Base-by-base conservation (phyloP, 2,113 vertebrate species). In the Ophthalmolycus amberensis region DNA sequence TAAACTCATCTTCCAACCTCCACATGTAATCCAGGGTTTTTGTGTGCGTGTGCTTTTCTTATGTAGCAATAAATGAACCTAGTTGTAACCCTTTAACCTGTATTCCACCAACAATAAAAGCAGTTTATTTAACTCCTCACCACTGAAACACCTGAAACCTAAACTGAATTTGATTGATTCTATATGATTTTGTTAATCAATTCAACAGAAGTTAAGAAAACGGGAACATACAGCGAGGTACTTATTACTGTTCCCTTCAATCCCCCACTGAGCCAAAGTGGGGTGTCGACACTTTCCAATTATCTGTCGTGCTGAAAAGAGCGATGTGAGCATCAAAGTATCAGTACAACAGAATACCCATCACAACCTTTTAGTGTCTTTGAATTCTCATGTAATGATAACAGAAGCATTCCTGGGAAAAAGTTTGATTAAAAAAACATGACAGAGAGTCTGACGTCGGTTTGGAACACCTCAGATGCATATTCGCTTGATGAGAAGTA, bases 181-280 rank as follows among this genome's bases (percentile, higher is more conserved):
- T 16, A 48, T 52, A 22, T 9, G 20, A 22, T 9, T 54, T 25
- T n/a, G n/a, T n/a, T 9, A 1, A 54, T 54, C 22, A n/a, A 54
- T n/a, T 22, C 50, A 54, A n/a, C 9, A 9, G 9, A 54, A 54
- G 22, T 9, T 54, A 2, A n/a, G 20, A 54, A 54, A n/a, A 54
- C n/a, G n/a, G n/a, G n/a, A 50, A 8, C 54, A 9, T 11, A 11
- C n/a, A 56, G n/a, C n/a, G 42, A 82, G 74, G 73, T 76, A 67
- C 68, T 67, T 59, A 86, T 87, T 87, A 83, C 62, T 77, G 71
- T 34, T 77, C 77, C 71, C 52, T 32, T 64, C 66, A 76, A 54
- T 66, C 59, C 69, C 65, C 37, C 66, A 11, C 77, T 56, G 76
- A 75, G 68, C 50, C 40, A 75, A 75, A 78, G 76, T 64, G 52